Evolutionary conservation across 2,113 vertebrate species (phyloP), one percentile per base, ranked within the genome.

Genomic region (Gymnocephalus cernua): DNA sequence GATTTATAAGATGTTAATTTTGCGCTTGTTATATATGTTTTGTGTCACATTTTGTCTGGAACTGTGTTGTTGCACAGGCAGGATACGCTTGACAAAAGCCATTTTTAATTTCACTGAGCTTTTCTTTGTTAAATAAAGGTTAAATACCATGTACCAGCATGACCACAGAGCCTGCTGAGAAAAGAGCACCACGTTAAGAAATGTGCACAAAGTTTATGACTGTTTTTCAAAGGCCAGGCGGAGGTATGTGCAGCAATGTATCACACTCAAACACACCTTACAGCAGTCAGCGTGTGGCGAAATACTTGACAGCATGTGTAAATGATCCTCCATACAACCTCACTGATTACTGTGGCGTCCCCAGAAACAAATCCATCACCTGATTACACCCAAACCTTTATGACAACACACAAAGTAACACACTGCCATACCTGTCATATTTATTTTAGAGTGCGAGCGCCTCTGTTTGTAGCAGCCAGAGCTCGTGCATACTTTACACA

Each of bases 281-380:
- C 41, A 64, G 58, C 35, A 44, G 9, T 82, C 74, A 25, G 58
- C 35, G 74, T 77, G 73, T 78, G 75, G 73, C 10, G 44, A 89
- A 82, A 82, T 19, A 57, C 74, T 61, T 62, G 77, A 82, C 81
- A 74, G 84, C 79, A 16, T n/a, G 27, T 79, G 86, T 83, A 87
- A 90, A 90, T 82, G 80, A 88, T 85, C 78, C 62, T 84, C 65
- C 32, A 3, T 18, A 54, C 82, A 57, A 54, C 64, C 53, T 74
- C 8, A 1, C 57, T 88, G 86, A 91, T 89, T 88, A 79, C 76
- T n/a, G 72, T 18, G 64, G 69, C 72, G 61, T 64, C 85, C 68
- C 64, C 70, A 77, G 83, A 88, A 91, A 86, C 74, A 59, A 82
- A 93, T 95, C 91, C 86, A 93, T 95, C 93, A 93, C 71, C 27